Evolutionary conservation across 2,888 invertebrate species (phyloP).

Genomic region (Gnatocerus cornutus): DNA sequence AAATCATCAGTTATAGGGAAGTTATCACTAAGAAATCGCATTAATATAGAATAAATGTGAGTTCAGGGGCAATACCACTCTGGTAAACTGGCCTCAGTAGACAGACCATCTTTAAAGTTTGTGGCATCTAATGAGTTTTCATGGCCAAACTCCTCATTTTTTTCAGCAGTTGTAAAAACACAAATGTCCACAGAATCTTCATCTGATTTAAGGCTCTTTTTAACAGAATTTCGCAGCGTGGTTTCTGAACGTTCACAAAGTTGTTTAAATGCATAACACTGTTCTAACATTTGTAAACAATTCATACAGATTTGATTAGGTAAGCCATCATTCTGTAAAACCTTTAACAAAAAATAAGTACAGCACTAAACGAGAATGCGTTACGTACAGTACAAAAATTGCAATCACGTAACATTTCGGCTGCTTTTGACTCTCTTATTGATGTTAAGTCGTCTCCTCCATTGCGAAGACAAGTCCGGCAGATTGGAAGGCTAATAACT

Average conservation of each 20-base stretch:
- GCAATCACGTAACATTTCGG: slow-evolving; percentile 51
- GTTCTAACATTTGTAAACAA: slow-evolving; percentile 56
- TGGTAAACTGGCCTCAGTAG: slow-evolving; percentile 31
- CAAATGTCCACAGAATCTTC: neutral
- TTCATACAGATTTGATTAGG: slow-evolving; percentile 58
- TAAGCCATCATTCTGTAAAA: slow-evolving; percentile 53
- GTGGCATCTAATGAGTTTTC: slow-evolving; percentile 27
- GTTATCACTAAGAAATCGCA: slow-evolving; percentile 13
- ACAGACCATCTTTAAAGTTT: neutral
- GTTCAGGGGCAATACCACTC: slow-evolving; percentile 30
- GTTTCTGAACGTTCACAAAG: slow-evolving; percentile 58
- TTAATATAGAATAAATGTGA: neutral
- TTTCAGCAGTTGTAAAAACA: neutral
- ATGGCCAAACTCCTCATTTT: neutral
- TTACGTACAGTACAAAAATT: slow-evolving; percentile 50
- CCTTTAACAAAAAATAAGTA: slow-evolving; percentile 50
- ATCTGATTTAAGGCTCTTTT: neutral
- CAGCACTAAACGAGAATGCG: neutral
- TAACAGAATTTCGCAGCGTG: slow-evolving; percentile 44
- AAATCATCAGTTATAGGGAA: slow-evolving; percentile 53
- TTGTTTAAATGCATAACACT: slow-evolving; percentile 60
- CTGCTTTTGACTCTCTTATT: slow-evolving; percentile 49
- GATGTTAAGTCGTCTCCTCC: slow-evolving; percentile 48
- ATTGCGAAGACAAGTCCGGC: slow-evolving; percentile 54
- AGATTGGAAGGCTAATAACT: slow-evolving; percentile 22